A percentile compares a stretch with the other conserved stretches of the same genome.
phyloP scores from a whole-genome alignment of 2,888 invertebrate genomes.

The Linnaemya vulpina region DNA sequence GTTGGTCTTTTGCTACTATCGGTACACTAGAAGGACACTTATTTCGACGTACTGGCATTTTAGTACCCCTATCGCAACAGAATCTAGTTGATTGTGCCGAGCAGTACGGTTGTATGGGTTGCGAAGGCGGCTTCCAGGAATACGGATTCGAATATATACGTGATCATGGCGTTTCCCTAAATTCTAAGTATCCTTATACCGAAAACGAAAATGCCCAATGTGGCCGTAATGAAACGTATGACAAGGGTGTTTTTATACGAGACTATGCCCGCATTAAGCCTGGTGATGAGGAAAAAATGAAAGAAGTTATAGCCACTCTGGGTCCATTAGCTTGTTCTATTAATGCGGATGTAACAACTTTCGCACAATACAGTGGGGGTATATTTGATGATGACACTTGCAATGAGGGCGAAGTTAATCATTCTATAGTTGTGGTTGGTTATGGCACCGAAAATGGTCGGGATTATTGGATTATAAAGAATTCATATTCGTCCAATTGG shows the following conservation, averaged over 20 bases:
- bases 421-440: slow-evolving; percentile 81
- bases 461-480: slow-evolving; percentile 82
- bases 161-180: slow-evolving; percentile 80
- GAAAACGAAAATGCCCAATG: slow-evolving; percentile 78
- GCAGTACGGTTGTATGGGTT: slow-evolving; percentile 80
- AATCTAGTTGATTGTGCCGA: slow-evolving; percentile 82
- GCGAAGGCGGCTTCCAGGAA: slow-evolving; percentile 82
- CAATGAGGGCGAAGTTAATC: slow-evolving; percentile 80
- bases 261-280: slow-evolving; percentile 80
- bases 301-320: slow-evolving; percentile 80
- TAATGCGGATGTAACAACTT: slow-evolving; percentile 78
- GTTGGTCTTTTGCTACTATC: slow-evolving; percentile 81
- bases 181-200: slow-evolving; percentile 80
- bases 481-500: slow-evolving; percentile 82
- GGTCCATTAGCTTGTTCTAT: slow-evolving; percentile 81
- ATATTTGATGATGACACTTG: slow-evolving; percentile 80
- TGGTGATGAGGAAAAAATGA: slow-evolving; percentile 81
- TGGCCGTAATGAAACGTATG: slow-evolving; percentile 78
- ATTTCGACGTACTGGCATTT: slow-evolving; percentile 79
- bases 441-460: slow-evolving; percentile 80
- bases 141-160: slow-evolving; percentile 82
- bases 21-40: slow-evolving; percentile 81
- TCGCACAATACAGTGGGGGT: slow-evolving; percentile 80
- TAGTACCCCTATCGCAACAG: slow-evolving; percentile 81
- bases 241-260: slow-evolving; percentile 76